Evolutionary conservation across 2,888 invertebrate species (phyloP), one percentile per base, ranked within the genome.

Genomic region (Mythimna ferrago): DNA sequence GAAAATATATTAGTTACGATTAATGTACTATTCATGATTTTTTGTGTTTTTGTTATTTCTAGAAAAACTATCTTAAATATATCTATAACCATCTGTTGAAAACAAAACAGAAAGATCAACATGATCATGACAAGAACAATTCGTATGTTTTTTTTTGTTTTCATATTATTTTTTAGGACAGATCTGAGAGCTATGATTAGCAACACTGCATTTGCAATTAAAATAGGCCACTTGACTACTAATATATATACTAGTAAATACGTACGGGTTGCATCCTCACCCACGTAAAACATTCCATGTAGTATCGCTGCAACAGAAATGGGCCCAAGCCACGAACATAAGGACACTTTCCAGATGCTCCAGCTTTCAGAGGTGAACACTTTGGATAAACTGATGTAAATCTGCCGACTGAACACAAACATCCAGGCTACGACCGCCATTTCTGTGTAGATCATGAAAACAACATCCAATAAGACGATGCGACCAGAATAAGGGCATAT

Each of bases 371-470:
- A 81, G 66, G 83, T 84, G 65, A 95, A 93, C 21, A 95, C 92
- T 83, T 90, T 93, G 11, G 94, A 95, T 63, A 95, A 88, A 73
- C 89, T 90, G 3, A 90, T 86, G 68, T 95, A 92, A 91, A 96
- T 94, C 38, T 93, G 92, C 58, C 90, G 92, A 53, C 89, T 95
- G 66, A 94, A 96, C 5, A 93, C 81, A 66, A 91, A 93, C 94
- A 94, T 96, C 95, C 96, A 96, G 3, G 84, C 78, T 0, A 94
- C 89, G 2, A 95, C 86, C 0, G 86, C 86, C 62, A 92, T 85
- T 79, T 96, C 96, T 0, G 94, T 90, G 76, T 93, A 94, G 0
- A 91, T 81, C 68, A 92, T 82, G 0, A 86, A 63, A 2, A 91
- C 73, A 2, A 88, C 58, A 60, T 91, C 90, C 2, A 89, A 73